phyloP scores from a whole-genome alignment of 92 coral and sea anemone genomes.

The Actinernus sp. region DNA sequence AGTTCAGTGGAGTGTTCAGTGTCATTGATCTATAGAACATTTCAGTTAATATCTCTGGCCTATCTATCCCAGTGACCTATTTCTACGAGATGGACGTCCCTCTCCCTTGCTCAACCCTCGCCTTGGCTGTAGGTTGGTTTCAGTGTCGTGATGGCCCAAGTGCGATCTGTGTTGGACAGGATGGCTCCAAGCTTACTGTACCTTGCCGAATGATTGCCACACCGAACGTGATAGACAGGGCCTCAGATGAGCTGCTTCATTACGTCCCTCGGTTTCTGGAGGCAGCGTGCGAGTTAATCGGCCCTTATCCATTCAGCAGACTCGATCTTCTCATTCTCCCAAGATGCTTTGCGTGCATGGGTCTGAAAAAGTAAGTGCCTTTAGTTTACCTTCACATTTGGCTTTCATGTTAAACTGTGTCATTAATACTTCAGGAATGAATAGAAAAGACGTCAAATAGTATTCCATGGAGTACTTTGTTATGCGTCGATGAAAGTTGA shows the following conservation, averaged over 20 bases:
- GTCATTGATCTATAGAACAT: too few relatives aligned
- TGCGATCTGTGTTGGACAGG: constrained; percentile 49
- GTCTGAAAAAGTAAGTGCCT: constrained; percentile 86
- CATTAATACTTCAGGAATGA: too few relatives aligned
- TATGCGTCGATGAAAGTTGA: too few relatives aligned
- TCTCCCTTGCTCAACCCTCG: constrained; percentile 96
- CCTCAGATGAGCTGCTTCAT: constrained; percentile 79
- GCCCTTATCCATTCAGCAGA: constrained; percentile 93
- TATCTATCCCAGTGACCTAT: constrained; percentile 63
- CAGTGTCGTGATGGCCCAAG: constrained; percentile 67
- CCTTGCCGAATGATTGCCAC: constrained; percentile 93
- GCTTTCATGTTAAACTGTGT: too few relatives aligned
- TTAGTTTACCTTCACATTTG: too few relatives aligned
- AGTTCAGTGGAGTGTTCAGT: too few relatives aligned
- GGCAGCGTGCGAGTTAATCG: constrained; percentile 93
- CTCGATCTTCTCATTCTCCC: constrained; percentile 87
- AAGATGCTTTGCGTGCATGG: constrained; percentile 99
- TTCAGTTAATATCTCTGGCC: too few relatives aligned
- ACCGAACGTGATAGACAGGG: constrained; percentile 85
- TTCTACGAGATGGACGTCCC: constrained; percentile 88
- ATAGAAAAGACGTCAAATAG: too few relatives aligned
- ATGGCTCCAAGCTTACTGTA: constrained; percentile 39
- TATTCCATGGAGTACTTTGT: too few relatives aligned
- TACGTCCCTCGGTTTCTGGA: constrained; percentile 77
- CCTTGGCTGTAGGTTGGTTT: constrained; percentile 97